A percentile compares a stretch with the other conserved stretches of the same genome.
These are phyloP conservation scores for Xanthia icteritia DNA, from an alignment of 2,888 invertebrate species.

Conservation along the genomic window DNA sequence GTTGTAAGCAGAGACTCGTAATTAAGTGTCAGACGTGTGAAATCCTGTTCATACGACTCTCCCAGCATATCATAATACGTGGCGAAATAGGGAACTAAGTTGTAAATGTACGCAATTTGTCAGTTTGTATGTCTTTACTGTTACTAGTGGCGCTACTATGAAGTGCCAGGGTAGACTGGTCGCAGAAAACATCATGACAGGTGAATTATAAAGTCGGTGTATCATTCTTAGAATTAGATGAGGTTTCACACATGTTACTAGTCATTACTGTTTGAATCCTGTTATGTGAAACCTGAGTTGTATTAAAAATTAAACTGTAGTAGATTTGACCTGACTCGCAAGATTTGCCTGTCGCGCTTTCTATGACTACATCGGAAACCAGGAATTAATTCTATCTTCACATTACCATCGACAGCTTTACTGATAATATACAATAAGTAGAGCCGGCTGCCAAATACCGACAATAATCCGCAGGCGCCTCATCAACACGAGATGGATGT, in stretches of 20 bases:
- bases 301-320: no score
- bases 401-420: conserved; percentile 6
- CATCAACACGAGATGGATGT: conserved; percentile 33
- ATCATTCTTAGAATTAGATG: conserved; percentile 26
- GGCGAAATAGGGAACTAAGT: conserved; percentile 4
- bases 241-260: conserved; percentile 10
- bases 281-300: no score
- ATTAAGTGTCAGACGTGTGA: conserved; percentile 36
- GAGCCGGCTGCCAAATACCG: conserved; percentile 44
- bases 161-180: background rate
- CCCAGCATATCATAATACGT: conserved; percentile 9
- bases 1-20: conserved; percentile 19
- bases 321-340: no score
- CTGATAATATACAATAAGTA: no score
- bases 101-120: background rate
- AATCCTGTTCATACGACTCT: background rate
- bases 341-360: no score
- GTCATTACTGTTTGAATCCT: background rate
- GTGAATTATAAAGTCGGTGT: conserved; percentile 4
- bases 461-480: conserved; percentile 44
- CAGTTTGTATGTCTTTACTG: background rate
- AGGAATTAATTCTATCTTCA: conserved; percentile 3
- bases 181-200: background rate
- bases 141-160: conserved; percentile 3
- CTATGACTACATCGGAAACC: background rate